Percentiles rank a stretch among this genome's conserved stretches.
phyloP scores from a whole-genome alignment of 1,140 invertebrate species.

The Dinoponera quadriceps region DNA sequence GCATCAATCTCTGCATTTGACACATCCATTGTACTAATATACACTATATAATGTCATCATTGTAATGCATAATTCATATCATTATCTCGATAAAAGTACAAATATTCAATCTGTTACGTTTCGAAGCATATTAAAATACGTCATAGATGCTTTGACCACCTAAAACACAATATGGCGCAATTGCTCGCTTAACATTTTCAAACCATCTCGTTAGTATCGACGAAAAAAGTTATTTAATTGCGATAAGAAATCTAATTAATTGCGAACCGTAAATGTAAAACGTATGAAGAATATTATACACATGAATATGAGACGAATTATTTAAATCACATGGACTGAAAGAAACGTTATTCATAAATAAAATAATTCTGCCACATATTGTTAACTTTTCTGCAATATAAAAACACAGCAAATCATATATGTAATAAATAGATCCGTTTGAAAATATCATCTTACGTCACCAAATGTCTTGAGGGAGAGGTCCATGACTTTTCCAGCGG shows the following conservation, averaged over 20 bases:
- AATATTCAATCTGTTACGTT: conserved; percentile 4
- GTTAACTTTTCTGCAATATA: no score
- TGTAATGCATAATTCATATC: neutral
- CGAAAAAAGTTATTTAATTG: no score
- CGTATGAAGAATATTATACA: no score
- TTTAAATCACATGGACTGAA: no score
- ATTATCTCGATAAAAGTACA: neutral
- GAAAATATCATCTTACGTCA: conserved; percentile 54
- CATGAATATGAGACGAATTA: no score
- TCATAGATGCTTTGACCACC: conserved; percentile 71
- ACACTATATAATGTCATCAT: neutral
- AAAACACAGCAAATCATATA: no score
- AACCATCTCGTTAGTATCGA: no score
- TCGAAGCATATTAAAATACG: conserved; percentile 73
- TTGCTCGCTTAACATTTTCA: no score
- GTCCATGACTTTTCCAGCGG: conserved; percentile 63
- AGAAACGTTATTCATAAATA: neutral
- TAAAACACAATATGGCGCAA: conserved; percentile 29
- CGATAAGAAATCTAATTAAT: no score
- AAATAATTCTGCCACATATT: neutral
- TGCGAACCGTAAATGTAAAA: no score
- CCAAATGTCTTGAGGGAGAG: conserved; percentile 66
- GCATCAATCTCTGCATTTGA: conserved; percentile 5
- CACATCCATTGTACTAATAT: neutral
- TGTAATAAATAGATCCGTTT: no score